These are phyloP conservation scores for Caligus rogercresseyi DNA, from an alignment of 1,140 invertebrate genomes.

Conservation along the genomic window DNA sequence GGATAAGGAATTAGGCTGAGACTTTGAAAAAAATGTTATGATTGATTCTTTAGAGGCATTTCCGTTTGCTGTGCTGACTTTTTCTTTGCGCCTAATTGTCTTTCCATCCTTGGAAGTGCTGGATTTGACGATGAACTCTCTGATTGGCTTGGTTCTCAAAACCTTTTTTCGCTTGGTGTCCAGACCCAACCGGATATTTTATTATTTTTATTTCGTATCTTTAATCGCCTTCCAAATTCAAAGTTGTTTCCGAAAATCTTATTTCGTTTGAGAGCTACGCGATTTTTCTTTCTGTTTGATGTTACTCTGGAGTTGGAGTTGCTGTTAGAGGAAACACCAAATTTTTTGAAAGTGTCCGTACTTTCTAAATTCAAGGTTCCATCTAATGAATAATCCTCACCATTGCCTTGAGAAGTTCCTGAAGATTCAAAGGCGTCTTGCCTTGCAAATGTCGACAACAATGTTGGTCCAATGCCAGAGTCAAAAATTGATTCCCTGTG, in stretches of 20 bases:
- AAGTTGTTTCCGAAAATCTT: not conserved
- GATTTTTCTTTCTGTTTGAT: not conserved
- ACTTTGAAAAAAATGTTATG: not conserved
- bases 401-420: too few species aligned
- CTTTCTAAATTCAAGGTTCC: too few species aligned
- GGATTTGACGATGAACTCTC: not conserved
- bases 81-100: not conserved
- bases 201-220: not conserved
- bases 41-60: not conserved
- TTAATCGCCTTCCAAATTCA: not conserved
- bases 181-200: not conserved
- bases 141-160: not conserved
- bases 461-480: too few species aligned
- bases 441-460: too few species aligned
- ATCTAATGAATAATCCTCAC: too few species aligned
- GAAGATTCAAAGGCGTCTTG: too few species aligned
- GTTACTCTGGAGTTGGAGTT: not conserved
- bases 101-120: not conserved
- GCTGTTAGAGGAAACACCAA: too few species aligned
- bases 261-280: not conserved
- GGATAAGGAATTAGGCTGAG: not conserved
- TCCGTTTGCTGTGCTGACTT: not conserved
- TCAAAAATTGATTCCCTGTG: too few species aligned
- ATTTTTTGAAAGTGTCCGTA: too few species aligned
- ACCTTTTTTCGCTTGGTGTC: not conserved